Conservation (phyloP, 2,888 invertebrate genomes). For the Dryadula phaetusa region DNA sequence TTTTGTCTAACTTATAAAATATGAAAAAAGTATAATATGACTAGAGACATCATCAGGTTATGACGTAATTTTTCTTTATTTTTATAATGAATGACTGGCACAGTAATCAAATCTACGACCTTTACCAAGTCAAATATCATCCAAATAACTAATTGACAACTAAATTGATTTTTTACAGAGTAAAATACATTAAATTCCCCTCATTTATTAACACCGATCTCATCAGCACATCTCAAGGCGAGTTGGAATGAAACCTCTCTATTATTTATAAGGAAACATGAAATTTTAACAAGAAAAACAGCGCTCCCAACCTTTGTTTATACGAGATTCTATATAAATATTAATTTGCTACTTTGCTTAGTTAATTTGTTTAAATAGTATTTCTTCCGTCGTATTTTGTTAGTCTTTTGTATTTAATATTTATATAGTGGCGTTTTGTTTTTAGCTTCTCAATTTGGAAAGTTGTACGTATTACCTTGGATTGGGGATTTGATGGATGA, state of each 20-base stretch:
- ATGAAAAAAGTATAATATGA: no score
- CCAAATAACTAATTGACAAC: not conserved
- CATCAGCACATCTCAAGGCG: constrained; percentile 37
- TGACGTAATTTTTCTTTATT: no score
- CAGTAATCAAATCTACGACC: constrained; percentile 36
- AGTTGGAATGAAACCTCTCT: constrained; percentile 49
- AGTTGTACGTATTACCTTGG: not conserved
- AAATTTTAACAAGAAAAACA: constrained; percentile 61
- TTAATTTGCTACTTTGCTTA: constrained; percentile 32
- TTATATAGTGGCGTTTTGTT: not conserved
- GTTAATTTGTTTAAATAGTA: constrained; percentile 36
- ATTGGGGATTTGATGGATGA: not conserved
- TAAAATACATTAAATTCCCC: constrained; percentile 16
- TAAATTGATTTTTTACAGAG: not conserved
- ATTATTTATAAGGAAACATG: constrained; percentile 68
- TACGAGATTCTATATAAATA: constrained; percentile 33
- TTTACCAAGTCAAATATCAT: not conserved
- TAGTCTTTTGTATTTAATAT: constrained; percentile 6
- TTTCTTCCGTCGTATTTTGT: constrained; percentile 10
- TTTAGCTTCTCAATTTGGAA: not conserved
- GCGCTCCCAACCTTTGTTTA: constrained; percentile 32
- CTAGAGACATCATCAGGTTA: no score
- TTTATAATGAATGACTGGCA: no score
- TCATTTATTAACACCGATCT: constrained; percentile 34
- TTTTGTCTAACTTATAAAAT: no score